Evolutionary conservation across 2,797 vertebrate species (phyloP).

Genomic region (Sebastes kiyomatsui): DNA sequence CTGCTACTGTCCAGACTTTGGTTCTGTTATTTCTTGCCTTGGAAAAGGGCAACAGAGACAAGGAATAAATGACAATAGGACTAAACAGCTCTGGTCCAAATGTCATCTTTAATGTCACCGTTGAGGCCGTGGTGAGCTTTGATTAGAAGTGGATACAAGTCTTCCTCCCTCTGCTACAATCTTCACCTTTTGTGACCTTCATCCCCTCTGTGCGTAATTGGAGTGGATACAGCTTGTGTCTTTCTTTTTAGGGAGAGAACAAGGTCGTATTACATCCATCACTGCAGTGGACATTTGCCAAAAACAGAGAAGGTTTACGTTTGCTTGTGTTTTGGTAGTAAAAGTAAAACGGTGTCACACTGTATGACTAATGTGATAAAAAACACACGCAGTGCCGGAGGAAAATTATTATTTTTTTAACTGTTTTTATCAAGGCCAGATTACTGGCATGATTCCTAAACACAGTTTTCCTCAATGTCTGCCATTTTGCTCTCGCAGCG

Average conservation of each 20-base stretch:
- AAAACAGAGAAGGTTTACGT: not conserved
- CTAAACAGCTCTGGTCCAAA: conserved; percentile 60
- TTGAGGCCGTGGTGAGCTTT: conserved; percentile 16
- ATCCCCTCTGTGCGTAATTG: conserved; percentile 7
- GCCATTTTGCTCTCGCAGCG: conserved; percentile 13
- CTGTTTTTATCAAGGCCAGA: conserved; percentile 46
- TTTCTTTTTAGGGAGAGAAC: not conserved
- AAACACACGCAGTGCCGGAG: conserved; percentile 1
- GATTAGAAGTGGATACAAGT: conserved; percentile 25
- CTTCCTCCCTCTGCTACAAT: not conserved
- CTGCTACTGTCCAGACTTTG: conserved; percentile 38
- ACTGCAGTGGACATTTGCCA: not conserved
- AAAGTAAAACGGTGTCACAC: conserved; percentile 20
- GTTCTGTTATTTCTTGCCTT: conserved; percentile 32
- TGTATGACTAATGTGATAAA: conserved; percentile 27
- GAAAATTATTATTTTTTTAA: conserved; percentile 28
- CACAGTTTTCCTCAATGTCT: conserved; percentile 24
- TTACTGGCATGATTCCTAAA: conserved; percentile 23
- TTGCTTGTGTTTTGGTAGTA: conserved; percentile 8
- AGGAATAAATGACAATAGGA: conserved; percentile 38
- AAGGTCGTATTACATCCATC: conserved; percentile 1
- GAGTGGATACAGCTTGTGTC: not conserved
- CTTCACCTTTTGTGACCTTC: conserved; percentile 41
- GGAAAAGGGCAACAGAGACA: conserved; percentile 64
- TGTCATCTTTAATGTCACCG: conserved; percentile 68